phyloP scores from a whole-genome alignment of 2,113 vertebrate species.

The Tyto alba region DNA sequence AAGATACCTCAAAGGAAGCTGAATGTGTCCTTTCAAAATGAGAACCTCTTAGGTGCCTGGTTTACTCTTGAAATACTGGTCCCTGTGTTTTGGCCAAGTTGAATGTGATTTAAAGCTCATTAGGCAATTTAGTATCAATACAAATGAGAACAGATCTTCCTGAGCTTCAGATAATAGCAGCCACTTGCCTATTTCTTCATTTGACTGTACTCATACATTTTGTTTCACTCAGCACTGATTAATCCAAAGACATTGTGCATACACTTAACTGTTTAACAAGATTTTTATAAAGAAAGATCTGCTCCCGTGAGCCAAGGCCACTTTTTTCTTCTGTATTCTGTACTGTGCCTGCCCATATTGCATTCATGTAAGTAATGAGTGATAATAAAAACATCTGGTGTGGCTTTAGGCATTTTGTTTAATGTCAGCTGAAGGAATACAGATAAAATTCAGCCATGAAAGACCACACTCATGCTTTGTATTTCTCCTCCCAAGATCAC shows the following conservation, averaged over 20 bases:
- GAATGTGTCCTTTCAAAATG: background rate
- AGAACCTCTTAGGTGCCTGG: background rate
- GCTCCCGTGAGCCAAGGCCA: background rate
- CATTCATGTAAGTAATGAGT: background rate
- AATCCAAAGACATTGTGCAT: background rate
- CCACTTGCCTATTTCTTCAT: background rate
- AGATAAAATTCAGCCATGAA: background rate
- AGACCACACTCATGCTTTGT: slow-evolving; percentile 27
- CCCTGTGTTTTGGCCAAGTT: background rate
- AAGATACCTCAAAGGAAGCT: background rate
- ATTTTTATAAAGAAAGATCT: background rate
- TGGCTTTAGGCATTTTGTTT: background rate
- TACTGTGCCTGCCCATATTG: background rate
- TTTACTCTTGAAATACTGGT: background rate
- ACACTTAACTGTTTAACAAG: background rate
- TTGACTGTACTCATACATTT: background rate
- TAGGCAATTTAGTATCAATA: background rate
- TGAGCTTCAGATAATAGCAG: background rate
- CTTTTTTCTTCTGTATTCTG: background rate
- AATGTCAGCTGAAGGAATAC: background rate
- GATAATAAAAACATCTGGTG: slow-evolving; percentile 19
- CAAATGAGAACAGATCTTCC: background rate
- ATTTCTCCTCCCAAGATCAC: background rate
- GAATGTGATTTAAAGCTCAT: background rate
- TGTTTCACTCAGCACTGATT: background rate